Percentiles rank a stretch among this genome's conserved stretches.
These are phyloP conservation scores for Urocolius indicus DNA, from an alignment of 2,113 vertebrate species.

Conservation along the genomic window DNA sequence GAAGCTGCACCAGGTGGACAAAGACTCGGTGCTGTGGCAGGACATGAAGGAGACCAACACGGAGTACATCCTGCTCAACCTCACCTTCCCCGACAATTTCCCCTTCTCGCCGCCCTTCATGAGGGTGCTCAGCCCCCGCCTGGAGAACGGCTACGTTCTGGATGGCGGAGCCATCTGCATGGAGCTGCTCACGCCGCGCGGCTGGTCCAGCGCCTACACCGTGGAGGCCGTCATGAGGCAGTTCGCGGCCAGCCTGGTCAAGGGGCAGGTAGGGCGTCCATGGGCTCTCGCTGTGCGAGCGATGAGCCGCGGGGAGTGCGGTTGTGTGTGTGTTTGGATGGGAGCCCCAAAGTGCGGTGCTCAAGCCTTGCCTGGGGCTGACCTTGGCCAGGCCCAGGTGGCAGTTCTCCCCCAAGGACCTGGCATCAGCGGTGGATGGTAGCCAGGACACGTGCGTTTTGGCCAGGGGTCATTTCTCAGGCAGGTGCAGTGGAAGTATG, in stretches of 20 bases:
- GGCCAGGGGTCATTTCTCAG: not conserved
- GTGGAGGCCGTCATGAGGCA: conserved; percentile 99
- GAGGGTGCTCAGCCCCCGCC: conserved; percentile 94
- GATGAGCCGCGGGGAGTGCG: too few relatives aligned
- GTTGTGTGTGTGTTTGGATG: not conserved
- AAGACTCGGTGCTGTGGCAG: conserved; percentile 99
- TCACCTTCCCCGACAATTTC: conserved; percentile 99
- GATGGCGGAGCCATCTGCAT: conserved; percentile 99
- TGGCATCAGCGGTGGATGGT: not conserved
- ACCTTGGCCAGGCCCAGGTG: not conserved
- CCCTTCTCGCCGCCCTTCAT: conserved; percentile 99
- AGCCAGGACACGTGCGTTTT: not conserved
- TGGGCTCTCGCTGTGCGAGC: not conserved
- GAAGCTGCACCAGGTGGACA: conserved; percentile 99
- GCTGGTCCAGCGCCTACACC: conserved; percentile 99
- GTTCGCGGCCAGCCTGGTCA: conserved; percentile 98
- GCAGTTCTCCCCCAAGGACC: not conserved
- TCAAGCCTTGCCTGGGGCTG: not conserved
- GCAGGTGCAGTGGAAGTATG: not conserved
- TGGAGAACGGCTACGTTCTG: conserved; percentile 99
- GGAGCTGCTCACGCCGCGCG: conserved; percentile 98
- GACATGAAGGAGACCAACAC: conserved; percentile 99
- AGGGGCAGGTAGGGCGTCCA: conserved; percentile 93
- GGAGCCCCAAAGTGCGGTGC: not conserved
- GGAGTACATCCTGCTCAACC: conserved; percentile 96